A percentile compares a stretch with the other conserved stretches of the same genome.
These are phyloP conservation scores for Sebastiscus tertius DNA, from an alignment of 2,797 vertebrate genomes.

Conservation along the genomic window DNA sequence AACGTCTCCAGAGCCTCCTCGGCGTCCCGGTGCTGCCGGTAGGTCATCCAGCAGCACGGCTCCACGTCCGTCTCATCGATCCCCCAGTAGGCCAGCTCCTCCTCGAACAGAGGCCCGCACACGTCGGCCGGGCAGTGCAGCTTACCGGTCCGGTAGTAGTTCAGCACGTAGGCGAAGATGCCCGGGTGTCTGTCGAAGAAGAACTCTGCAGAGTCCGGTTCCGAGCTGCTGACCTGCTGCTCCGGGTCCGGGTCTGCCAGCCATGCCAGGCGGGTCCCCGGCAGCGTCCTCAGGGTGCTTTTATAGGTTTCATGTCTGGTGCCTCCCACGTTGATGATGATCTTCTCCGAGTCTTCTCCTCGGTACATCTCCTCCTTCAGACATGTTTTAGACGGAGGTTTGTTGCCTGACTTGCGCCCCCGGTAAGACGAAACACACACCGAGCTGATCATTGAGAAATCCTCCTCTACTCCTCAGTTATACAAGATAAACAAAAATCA, in stretches of 20 bases:
- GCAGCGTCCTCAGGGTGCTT: constrained; percentile 94
- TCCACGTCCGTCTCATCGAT: constrained; percentile 99
- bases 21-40: constrained; percentile 95
- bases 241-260: constrained; percentile 88
- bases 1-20: constrained; percentile 98
- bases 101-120: constrained; percentile 98
- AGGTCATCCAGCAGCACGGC: constrained; percentile 99
- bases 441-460: constrained; percentile 95
- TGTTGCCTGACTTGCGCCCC: constrained; percentile 98
- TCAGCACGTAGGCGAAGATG: constrained; percentile 97
- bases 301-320: constrained; percentile 98
- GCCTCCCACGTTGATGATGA: constrained; percentile 96
- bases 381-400: constrained; percentile 98
- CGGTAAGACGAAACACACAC: constrained; percentile 99
- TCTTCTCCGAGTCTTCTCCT: constrained; percentile 95
- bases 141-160: constrained; percentile 98
- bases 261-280: constrained; percentile 95
- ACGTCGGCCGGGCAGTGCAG: constrained; percentile 98
- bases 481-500: constrained; percentile 23
- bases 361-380: constrained; percentile 97
- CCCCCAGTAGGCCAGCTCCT: constrained; percentile 97
- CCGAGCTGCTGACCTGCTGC: constrained; percentile 68
- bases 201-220: constrained; percentile 78
- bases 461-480: constrained; percentile 37
- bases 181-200: constrained; percentile 98